Evolutionary conservation across 2,797 vertebrate species (phyloP).

Genomic region (Protosalanx chinensis): DNA sequence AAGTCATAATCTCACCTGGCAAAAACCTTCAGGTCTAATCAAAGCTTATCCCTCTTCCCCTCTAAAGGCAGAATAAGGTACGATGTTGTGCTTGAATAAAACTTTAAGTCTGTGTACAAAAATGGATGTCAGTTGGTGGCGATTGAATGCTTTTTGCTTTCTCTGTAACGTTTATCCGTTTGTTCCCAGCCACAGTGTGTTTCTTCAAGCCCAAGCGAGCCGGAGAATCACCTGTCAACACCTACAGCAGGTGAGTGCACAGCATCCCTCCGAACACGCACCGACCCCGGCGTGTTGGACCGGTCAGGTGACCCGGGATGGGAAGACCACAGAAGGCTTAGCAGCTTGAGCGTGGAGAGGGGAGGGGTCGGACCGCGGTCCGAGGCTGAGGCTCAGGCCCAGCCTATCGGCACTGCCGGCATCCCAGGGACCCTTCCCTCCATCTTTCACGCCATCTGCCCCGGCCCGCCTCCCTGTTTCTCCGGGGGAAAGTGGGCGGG

Average conservation of each 20-base stretch:
- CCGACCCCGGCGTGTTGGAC: neutral
- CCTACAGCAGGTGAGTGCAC: slow-evolving; percentile 18
- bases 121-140: too few species aligned
- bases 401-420: slow-evolving; percentile 39
- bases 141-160: too few species aligned
- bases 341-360: slow-evolving; percentile 44
- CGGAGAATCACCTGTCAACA: slow-evolving; percentile 37
- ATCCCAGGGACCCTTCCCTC: slow-evolving; percentile 31
- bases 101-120: too few species aligned
- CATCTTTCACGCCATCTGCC: slow-evolving; percentile 52
- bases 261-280: neutral
- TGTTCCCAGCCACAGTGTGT: slow-evolving; percentile 19
- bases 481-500: slow-evolving; percentile 22
- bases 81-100: too few species aligned
- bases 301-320: neutral
- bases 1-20: neutral
- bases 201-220: slow-evolving; percentile 32
- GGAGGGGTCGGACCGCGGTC: slow-evolving; percentile 26
- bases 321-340: slow-evolving; percentile 42
- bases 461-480: slow-evolving; percentile 13
- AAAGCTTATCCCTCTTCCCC: too few species aligned
- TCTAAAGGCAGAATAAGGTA: too few species aligned
- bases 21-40: neutral
- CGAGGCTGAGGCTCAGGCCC: slow-evolving; percentile 24
- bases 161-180: neutral